Conservation (phyloP, 2,888 invertebrate genomes). For the Rutpela maculata region DNA sequence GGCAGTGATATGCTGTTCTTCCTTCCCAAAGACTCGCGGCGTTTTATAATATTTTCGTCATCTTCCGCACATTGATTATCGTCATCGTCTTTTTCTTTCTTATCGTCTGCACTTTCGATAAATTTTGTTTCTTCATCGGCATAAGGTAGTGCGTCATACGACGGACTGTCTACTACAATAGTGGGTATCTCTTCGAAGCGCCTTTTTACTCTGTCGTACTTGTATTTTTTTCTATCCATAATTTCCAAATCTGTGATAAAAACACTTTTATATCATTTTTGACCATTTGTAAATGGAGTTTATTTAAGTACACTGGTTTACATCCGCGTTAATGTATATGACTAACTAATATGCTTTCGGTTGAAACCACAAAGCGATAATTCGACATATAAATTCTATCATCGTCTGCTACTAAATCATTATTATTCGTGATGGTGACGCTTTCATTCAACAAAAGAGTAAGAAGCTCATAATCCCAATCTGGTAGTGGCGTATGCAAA, state of each 20-base stretch:
- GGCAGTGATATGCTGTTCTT: constrained; percentile 87
- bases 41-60: constrained; percentile 29
- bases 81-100: constrained; percentile 18
- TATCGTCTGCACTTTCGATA: constrained; percentile 13
- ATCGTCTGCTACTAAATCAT: neutral
- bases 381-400: neutral
- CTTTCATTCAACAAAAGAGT: neutral
- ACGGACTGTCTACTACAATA: constrained; percentile 61
- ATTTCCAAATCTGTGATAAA: neutral
- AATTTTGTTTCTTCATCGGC: constrained; percentile 46
- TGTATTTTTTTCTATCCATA: constrained; percentile 50
- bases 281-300: neutral
- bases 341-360: neutral
- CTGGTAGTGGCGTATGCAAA: no score
- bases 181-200: constrained; percentile 57
- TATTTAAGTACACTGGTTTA: neutral
- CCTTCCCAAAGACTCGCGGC: constrained; percentile 71
- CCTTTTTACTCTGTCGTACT: constrained; percentile 45
- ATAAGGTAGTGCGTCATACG: constrained; percentile 51
- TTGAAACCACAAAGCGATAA: neutral
- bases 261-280: neutral
- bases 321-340: neutral
- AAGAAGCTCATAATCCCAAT: neutral
- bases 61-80: constrained; percentile 22
- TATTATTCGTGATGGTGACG: neutral